Percentiles rank a stretch among this genome's conserved stretches.
Evolutionary conservation across 2,888 invertebrate genomes (phyloP).

Genomic region (Napeogenes sylphis): DNA sequence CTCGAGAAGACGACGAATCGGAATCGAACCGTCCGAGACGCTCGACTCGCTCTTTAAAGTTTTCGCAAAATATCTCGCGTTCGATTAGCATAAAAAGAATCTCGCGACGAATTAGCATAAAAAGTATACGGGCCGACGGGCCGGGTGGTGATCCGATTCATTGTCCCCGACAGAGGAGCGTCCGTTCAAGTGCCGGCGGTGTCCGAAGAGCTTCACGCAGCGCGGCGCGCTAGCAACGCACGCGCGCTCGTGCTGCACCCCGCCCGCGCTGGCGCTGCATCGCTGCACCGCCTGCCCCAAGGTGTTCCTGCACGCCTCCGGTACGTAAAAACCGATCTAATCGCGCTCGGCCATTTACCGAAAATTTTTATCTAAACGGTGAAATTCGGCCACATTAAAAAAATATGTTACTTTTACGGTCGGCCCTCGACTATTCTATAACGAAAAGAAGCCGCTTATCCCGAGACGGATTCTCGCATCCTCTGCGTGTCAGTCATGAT

Average conservation of each 20-base stretch:
- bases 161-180: constrained; percentile 64
- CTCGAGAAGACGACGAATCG: too few species aligned
- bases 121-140: too few species aligned
- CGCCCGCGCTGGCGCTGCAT: constrained; percentile 74
- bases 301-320: constrained; percentile 56
- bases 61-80: too few species aligned
- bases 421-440: too few species aligned
- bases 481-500: not conserved
- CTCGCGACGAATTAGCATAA: too few species aligned
- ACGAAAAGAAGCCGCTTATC: too few species aligned
- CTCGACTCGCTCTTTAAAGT: too few species aligned
- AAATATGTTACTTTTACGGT: not conserved
- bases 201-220: constrained; percentile 84
- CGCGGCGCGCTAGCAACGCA: constrained; percentile 82
- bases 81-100: too few species aligned
- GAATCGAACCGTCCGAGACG: too few species aligned
- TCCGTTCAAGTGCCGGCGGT: constrained; percentile 81
- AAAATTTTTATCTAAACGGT: not conserved
- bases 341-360: too few species aligned
- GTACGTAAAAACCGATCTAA: constrained; percentile 29
- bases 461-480: too few species aligned
- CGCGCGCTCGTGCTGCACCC: constrained; percentile 71
- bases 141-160: too few species aligned
- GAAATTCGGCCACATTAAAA: not conserved
- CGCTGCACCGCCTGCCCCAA: constrained; percentile 75